Conservation (phyloP, 1,140 invertebrate genomes). For the Drosophila watanabei region DNA sequence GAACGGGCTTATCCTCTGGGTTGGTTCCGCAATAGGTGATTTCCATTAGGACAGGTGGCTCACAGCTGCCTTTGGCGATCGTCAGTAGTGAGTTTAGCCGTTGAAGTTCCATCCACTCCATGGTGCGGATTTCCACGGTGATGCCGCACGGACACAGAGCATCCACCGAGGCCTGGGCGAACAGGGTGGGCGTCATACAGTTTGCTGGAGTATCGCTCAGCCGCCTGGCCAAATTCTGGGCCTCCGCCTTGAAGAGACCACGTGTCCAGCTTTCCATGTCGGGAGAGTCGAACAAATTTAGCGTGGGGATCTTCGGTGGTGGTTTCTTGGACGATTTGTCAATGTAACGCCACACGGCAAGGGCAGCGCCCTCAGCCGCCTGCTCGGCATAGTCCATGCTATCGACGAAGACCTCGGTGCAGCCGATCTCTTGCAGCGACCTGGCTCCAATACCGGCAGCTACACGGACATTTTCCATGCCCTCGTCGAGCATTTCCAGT, state of each 20-base stretch:
- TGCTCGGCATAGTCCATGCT: constrained; percentile 90
- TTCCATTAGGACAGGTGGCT: constrained; percentile 91
- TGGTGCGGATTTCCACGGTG: constrained; percentile 89
- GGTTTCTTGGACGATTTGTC: constrained; percentile 87
- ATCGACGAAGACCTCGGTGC: constrained; percentile 88
- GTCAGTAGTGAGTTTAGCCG: constrained; percentile 92
- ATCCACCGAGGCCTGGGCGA: constrained; percentile 88
- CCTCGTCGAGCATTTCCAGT: constrained; percentile 89
- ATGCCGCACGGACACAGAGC: constrained; percentile 87
- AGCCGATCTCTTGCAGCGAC: constrained; percentile 87
- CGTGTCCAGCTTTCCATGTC: constrained; percentile 88
- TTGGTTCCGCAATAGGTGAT: constrained; percentile 86
- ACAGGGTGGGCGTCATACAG: constrained; percentile 93
- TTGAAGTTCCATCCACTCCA: constrained; percentile 90
- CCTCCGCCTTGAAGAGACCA: constrained; percentile 91
- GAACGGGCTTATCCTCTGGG: too few species aligned
- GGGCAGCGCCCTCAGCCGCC: constrained; percentile 69
- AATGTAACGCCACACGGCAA: constrained; percentile 88
- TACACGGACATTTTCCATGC: constrained; percentile 85
- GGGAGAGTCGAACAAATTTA: constrained; percentile 85
- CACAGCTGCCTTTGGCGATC: constrained; percentile 91
- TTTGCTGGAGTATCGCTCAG: constrained; percentile 94
- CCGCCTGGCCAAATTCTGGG: constrained; percentile 93
- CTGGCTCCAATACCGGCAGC: constrained; percentile 87
- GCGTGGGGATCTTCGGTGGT: constrained; percentile 85